Evolutionary conservation across 2,888 invertebrate genomes (phyloP).

Genomic region (Crepidodera aurea): DNA sequence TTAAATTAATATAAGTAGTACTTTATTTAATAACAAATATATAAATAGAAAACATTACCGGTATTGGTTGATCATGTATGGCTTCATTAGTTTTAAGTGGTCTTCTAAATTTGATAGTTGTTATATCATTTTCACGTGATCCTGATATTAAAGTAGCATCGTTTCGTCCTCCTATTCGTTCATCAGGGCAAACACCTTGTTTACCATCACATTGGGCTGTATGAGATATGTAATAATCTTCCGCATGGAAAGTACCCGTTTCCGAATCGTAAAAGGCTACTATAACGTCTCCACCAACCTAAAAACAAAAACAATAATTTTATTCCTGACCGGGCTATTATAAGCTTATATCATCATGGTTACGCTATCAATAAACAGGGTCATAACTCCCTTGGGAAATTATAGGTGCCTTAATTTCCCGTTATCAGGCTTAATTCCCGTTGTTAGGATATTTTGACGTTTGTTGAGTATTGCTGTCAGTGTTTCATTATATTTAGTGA

Average conservation of each 20-base stretch:
- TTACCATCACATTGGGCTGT: slow-evolving; percentile 83
- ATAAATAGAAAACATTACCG: no score
- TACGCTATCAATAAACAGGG: no score
- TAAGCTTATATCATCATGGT: no score
- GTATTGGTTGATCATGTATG: slow-evolving; percentile 67
- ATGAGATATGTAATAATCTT: slow-evolving; percentile 86
- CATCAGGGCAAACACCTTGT: slow-evolving; percentile 87
- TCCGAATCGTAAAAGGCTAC: slow-evolving; percentile 78
- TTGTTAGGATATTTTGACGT: no score
- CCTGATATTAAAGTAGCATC: slow-evolving; percentile 75
- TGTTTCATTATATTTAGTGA: no score
- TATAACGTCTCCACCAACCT: slow-evolving; percentile 80
- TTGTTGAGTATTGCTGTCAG: no score
- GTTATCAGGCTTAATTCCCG: no score
- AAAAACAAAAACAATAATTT: slow-evolving; percentile 33
- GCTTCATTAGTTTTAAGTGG: slow-evolving; percentile 81
- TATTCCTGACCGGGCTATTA: no score
- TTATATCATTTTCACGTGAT: slow-evolving; percentile 80
- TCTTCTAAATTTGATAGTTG: slow-evolving; percentile 84
- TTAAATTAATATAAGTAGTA: no score
- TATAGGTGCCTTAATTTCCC: no score
- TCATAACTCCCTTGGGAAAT: no score
- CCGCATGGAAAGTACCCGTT: slow-evolving; percentile 72
- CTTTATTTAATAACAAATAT: no score
- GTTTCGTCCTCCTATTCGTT: slow-evolving; percentile 74